phyloP scores from a whole-genome alignment of 2,113 vertebrate genomes.

The Lontra canadensis region DNA sequence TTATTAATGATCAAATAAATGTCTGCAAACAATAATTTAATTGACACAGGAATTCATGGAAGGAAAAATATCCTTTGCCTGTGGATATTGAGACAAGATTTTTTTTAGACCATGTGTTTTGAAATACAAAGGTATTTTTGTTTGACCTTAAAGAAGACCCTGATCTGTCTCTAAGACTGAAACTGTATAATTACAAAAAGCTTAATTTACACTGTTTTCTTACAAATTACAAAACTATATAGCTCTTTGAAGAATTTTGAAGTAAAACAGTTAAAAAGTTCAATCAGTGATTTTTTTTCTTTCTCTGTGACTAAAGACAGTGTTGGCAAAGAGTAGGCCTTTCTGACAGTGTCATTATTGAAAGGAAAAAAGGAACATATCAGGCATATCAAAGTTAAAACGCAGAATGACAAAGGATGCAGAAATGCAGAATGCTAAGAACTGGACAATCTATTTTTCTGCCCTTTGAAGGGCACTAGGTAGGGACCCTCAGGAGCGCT shows the following conservation, averaged over 20 bases:
- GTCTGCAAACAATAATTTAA: neutral
- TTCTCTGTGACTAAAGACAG: neutral
- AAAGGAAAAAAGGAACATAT: neutral
- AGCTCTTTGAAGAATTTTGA: neutral
- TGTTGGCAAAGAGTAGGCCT: neutral
- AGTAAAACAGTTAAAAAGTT: slow-evolving; percentile 22
- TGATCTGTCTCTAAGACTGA: neutral
- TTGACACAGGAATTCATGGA: neutral
- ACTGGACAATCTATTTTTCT: neutral
- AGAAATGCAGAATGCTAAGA: neutral
- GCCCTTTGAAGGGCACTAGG: slow-evolving; percentile 3
- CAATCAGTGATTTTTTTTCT: neutral
- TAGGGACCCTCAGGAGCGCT: neutral
- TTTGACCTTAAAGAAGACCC: neutral
- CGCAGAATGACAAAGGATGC: neutral
- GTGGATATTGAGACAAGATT: neutral
- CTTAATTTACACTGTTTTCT: neutral
- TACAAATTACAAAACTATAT: neutral
- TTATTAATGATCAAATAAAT: slow-evolving; percentile 11
- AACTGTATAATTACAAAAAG: neutral
- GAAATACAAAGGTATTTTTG: neutral
- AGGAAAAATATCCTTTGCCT: neutral
- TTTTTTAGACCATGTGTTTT: neutral
- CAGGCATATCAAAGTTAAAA: neutral
- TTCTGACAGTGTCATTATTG: neutral